A percentile compares a stretch with the other conserved stretches of the same genome.
Evolutionary conservation across 2,888 invertebrate species (phyloP).

Genomic region (Danaus chrysippus): DNA sequence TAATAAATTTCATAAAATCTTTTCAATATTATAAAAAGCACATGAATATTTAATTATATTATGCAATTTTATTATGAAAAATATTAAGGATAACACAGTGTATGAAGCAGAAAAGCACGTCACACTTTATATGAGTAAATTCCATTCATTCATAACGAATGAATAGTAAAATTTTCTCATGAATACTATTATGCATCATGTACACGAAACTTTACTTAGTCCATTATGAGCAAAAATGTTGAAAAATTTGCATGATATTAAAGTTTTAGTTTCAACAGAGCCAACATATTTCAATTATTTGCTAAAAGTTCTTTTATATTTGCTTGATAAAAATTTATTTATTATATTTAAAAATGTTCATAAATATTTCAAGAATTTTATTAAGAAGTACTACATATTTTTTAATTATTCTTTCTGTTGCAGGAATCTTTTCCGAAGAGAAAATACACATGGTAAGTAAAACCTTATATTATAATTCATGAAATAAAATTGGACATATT

Average conservation of each 20-base stretch:
- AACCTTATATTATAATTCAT: not conserved
- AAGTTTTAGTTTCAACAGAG: not conserved
- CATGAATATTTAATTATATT: too few species aligned
- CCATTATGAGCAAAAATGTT: constrained; percentile 18
- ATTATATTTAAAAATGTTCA: not conserved
- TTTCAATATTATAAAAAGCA: too few species aligned
- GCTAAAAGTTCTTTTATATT: not conserved
- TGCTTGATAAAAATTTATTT: not conserved
- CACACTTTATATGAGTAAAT: constrained; percentile 3
- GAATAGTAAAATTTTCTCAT: constrained; percentile 21
- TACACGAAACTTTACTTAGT: constrained; percentile 27
- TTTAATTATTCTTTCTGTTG: not conserved
- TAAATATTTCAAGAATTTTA: not conserved
- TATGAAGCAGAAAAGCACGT: not conserved
- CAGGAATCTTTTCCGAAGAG: constrained; percentile 10
- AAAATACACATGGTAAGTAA: constrained; percentile 8
- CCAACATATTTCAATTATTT: constrained; percentile 6
- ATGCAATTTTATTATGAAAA: too few species aligned
- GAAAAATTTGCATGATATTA: constrained; percentile 5
- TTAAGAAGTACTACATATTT: not conserved
- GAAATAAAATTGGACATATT: too few species aligned
- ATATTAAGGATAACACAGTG: not conserved
- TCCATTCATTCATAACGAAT: constrained; percentile 8
- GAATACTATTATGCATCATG: constrained; percentile 18
- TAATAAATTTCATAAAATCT: too few species aligned